Evolutionary conservation across 2,797 vertebrate genomes (phyloP), one percentile per base, ranked within the genome.

Genomic region (Lutjanus argentimaculatus): DNA sequence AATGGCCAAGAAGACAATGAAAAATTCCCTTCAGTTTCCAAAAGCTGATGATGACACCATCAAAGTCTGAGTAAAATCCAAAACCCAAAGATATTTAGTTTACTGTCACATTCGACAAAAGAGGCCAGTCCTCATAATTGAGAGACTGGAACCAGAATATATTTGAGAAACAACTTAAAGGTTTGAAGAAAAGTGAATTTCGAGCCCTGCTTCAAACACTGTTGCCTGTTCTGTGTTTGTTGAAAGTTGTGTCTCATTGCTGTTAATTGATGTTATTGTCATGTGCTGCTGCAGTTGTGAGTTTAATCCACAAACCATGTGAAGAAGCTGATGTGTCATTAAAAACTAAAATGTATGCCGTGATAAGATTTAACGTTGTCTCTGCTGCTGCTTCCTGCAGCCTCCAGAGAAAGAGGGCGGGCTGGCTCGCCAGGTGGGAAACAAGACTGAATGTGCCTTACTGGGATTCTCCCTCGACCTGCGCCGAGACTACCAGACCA

Each of bases 391-490:
- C 36, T 82, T 85, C 40, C 58, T 55, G 15, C 91, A 99, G 98
- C 95, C 97, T 77, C 96, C 98, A 12, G 98, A 99, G 87, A 98
- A 97, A 67, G 98, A 99, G 22, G 97, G 98, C 0, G 98, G 96
- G 59, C 96, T 99, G 72, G 97, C 97, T 43, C 97, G 97, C 79
- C 98, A 99, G 91, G 95, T 99, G 40, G 98, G 98, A 79, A 99
- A 99, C 86, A 99, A 99, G 96, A 99, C 98, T 0, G 98, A 99
- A 91, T 99, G 98, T 69, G 98, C 97, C 83, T 97, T 99, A 92
- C 77, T 99, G 91, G 98, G 98, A 30, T 95, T 99, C 59, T 91
- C 96, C 72, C 90, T 97, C 70, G 95, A 98, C 65, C 88, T 99
- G 88, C 96, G 93, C 79, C 96, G 95, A 84, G 97, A 99, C 91